Evolutionary conservation across 2,888 invertebrate species (phyloP).

Genomic region (Pegoplata infirma): DNA sequence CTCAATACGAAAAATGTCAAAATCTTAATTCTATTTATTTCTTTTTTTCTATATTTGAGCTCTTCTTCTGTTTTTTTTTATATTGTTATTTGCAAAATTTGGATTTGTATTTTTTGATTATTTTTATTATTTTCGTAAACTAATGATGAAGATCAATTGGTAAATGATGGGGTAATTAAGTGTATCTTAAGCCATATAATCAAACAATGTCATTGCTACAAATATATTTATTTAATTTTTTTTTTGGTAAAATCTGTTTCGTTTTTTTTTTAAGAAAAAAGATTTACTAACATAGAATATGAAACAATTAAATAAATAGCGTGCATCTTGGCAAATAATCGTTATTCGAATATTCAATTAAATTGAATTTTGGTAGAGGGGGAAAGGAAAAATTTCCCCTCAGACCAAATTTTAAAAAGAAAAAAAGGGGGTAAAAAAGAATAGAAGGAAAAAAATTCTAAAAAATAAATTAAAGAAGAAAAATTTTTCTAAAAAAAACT

Average conservation of each 20-base stretch:
- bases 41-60: slow-evolving; percentile 19
- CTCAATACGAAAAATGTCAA: slow-evolving; percentile 57
- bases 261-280: not conserved
- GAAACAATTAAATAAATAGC: not conserved
- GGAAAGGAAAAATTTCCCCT: too few species aligned
- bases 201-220: slow-evolving; percentile 51
- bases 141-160: slow-evolving; percentile 39
- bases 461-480: too few species aligned
- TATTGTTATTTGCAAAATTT: not conserved
- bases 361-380: too few species aligned
- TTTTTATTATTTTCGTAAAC: not conserved
- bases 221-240: not conserved
- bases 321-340: too few species aligned
- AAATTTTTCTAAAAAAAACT: too few species aligned
- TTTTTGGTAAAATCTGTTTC: not conserved
- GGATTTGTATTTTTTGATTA: not conserved
- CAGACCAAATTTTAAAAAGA: too few species aligned
- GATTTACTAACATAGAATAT: too few species aligned
- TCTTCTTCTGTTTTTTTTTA: slow-evolving; percentile 12
- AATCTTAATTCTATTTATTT: slow-evolving; percentile 46
- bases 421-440: too few species aligned
- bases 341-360: too few species aligned
- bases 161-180: slow-evolving; percentile 40
- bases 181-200: slow-evolving; percentile 21
- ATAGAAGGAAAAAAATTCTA: too few species aligned